Evolutionary conservation across 2,797 vertebrate genomes (phyloP).

Genomic region (Urocyon cinereoargenteus): DNA sequence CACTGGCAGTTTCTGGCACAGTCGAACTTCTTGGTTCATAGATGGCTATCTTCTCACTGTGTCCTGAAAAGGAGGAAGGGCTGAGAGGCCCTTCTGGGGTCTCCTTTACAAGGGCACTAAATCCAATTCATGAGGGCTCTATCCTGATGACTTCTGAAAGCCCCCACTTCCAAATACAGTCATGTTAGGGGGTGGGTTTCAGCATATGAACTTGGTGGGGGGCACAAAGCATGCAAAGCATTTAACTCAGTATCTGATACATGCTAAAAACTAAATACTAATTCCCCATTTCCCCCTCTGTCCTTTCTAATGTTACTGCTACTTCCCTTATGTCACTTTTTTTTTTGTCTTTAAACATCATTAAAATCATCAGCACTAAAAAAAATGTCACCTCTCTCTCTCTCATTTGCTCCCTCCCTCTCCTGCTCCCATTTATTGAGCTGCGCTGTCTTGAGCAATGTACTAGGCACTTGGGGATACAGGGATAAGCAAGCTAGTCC

Average conservation of each 20-base stretch:
- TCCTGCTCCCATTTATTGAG: background rate
- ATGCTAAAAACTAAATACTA: background rate
- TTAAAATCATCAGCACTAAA: background rate
- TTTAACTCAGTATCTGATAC: background rate
- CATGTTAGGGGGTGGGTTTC: background rate
- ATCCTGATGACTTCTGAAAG: background rate
- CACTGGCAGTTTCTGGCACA: background rate
- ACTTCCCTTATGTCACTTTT: background rate
- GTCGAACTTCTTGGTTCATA: background rate
- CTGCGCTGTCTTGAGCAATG: background rate
- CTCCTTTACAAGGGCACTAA: background rate
- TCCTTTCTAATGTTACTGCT: background rate
- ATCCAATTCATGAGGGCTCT: background rate
- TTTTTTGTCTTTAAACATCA: slow-evolving; percentile 16
- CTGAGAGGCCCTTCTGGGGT: background rate
- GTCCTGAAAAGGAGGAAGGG: background rate
- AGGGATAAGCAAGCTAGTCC: background rate
- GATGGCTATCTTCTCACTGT: background rate
- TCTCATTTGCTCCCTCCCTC: background rate
- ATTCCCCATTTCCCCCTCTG: background rate
- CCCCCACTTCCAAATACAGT: background rate
- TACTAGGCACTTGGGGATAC: background rate
- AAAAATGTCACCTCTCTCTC: background rate
- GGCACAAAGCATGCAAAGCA: background rate
- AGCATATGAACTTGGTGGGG: background rate